These are phyloP conservation scores for Trichosurus vulpecula DNA, from an alignment of 2,797 vertebrate species.

Conservation along the genomic window DNA sequence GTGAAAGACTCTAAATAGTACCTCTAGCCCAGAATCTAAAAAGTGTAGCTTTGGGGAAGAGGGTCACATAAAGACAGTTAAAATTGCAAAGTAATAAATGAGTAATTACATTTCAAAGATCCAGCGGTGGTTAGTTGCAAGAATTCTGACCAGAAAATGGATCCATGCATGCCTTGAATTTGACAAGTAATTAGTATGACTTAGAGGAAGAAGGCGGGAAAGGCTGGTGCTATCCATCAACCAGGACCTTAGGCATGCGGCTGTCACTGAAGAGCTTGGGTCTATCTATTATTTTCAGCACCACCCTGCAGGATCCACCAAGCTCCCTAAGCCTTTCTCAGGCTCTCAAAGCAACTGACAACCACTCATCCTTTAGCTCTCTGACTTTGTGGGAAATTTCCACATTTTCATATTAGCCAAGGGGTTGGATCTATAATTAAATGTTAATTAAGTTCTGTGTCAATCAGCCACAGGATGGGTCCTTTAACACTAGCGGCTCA, in stretches of 20 bases:
- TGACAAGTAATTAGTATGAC: neutral
- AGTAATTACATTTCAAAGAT: neutral
- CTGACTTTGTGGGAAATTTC: neutral
- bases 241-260: neutral
- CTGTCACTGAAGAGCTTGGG: neutral
- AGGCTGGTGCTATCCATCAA: neutral
- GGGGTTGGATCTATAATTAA: neutral
- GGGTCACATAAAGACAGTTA: neutral
- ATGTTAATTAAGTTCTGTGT: neutral
- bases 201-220: neutral
- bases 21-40: neutral
- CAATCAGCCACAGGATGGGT: neutral
- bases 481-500: neutral
- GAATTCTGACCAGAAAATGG: neutral
- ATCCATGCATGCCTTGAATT: neutral
- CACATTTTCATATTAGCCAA: neutral
- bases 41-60: neutral
- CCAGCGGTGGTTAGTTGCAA: neutral
- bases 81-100: neutral
- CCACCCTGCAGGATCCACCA: neutral
- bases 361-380: neutral
- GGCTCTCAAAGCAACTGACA: neutral
- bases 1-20: neutral
- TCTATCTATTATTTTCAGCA: neutral
- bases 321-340: neutral